A percentile compares a stretch with the other conserved stretches of the same genome.
These are phyloP conservation scores for Drosophila simulans DNA, from an alignment of 1,140 invertebrate species.

Conservation along the genomic window DNA sequence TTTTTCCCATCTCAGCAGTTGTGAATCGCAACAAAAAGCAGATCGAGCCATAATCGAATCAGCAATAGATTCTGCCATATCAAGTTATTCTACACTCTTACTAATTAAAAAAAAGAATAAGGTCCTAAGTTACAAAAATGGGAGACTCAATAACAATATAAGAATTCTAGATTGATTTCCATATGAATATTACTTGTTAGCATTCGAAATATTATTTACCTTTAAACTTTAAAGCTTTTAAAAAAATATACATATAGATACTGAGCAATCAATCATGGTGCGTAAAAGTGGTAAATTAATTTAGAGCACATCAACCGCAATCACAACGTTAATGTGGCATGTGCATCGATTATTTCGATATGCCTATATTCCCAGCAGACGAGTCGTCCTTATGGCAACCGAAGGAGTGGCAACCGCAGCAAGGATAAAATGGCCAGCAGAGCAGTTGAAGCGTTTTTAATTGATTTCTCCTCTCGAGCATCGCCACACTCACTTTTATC, in stretches of 20 bases:
- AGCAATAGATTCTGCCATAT: neutral
- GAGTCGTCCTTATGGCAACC: constrained; percentile 26
- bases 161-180: no score
- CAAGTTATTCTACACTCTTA: neutral
- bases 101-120: neutral
- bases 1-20: constrained; percentile 42
- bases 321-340: constrained; percentile 40
- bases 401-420: constrained; percentile 28
- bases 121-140: neutral
- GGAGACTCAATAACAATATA: no score
- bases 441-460: constrained; percentile 72
- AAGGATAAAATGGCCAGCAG: constrained; percentile 16
- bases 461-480: constrained; percentile 63
- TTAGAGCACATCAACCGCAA: constrained; percentile 19
- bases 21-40: constrained; percentile 30
- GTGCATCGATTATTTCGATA: constrained; percentile 37
- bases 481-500: constrained; percentile 26
- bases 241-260: neutral
- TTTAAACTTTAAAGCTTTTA: no score
- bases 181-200: no score
- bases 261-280: neutral
- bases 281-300: constrained; percentile 6
- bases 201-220: no score
- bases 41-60: constrained; percentile 36
- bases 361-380: constrained; percentile 6